Conservation (phyloP, 2,888 invertebrate species). For the Sinhomidia bicolor region DNA sequence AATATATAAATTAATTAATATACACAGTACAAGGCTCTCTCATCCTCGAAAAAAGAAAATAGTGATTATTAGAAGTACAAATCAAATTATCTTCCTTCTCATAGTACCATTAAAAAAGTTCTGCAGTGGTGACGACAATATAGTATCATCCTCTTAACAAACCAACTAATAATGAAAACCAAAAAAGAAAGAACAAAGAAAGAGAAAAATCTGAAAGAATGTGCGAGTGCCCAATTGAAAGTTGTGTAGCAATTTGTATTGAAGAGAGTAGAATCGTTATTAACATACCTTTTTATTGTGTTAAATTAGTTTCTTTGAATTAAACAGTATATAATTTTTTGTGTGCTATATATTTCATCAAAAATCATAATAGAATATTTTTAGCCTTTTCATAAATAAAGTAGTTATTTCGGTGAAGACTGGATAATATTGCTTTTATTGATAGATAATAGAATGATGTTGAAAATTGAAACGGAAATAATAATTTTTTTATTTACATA, state of each 20-base stretch:
- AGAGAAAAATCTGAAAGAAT: constrained; percentile 6
- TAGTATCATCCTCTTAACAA: neutral
- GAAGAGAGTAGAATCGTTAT: neutral
- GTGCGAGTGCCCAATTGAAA: neutral
- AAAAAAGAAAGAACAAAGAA: constrained; percentile 5
- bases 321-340: neutral
- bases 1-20: constrained; percentile 46
- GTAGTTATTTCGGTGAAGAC: neutral
- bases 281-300: constrained; percentile 42
- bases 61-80: constrained; percentile 14
- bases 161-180: neutral
- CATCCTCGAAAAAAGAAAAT: constrained; percentile 20
- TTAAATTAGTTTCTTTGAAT: constrained; percentile 4
- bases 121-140: neutral
- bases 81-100: neutral
- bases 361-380: neutral
- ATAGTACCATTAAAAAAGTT: neutral
- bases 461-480: constrained; percentile 51
- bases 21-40: constrained; percentile 49
- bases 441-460: constrained; percentile 30
- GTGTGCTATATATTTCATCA: constrained; percentile 7
- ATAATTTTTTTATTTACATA: constrained; percentile 41
- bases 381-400: neutral
- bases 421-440: constrained; percentile 21
- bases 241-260: neutral